phyloP scores from a whole-genome alignment of 2,797 vertebrate species.

The Lateolabrax maculatus region DNA sequence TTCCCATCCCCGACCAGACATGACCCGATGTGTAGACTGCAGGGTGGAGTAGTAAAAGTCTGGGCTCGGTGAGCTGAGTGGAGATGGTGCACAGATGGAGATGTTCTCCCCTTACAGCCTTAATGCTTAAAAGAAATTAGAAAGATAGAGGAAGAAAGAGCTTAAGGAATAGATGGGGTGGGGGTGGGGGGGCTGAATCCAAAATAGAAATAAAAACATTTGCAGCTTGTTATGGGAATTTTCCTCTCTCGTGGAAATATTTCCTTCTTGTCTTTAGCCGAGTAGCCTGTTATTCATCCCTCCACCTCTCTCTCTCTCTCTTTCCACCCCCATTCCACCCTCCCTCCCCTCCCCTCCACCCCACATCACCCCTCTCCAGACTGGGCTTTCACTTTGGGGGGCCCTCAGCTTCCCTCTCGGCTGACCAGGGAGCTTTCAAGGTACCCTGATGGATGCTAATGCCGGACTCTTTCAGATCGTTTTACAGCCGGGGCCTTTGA shows the following conservation, averaged over 20 bases:
- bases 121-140: slow-evolving; percentile 50
- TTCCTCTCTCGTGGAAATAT: slow-evolving; percentile 83
- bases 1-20: slow-evolving; percentile 61
- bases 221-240: slow-evolving; percentile 85
- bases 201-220: slow-evolving; percentile 68
- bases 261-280: slow-evolving; percentile 62
- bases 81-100: slow-evolving; percentile 79
- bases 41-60: slow-evolving; percentile 63
- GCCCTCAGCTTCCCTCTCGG: slow-evolving; percentile 88
- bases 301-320: slow-evolving; percentile 62
- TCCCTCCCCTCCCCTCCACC: slow-evolving; percentile 70
- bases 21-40: slow-evolving; percentile 58
- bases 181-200: slow-evolving; percentile 9
- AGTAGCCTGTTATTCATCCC: slow-evolving; percentile 51
- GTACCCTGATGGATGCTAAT: slow-evolving; percentile 93
- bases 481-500: slow-evolving; percentile 91
- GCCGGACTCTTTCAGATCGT: slow-evolving; percentile 91
- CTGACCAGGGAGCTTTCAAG: slow-evolving; percentile 91
- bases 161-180: slow-evolving; percentile 18
- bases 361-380: slow-evolving; percentile 84
- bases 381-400: slow-evolving; percentile 91
- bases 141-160: slow-evolving; percentile 36
- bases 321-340: slow-evolving; percentile 53
- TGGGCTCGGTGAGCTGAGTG: slow-evolving; percentile 59
- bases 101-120: slow-evolving; percentile 74